A percentile compares a stretch with the other conserved stretches of the same genome.
These are phyloP conservation scores for Nasonia longicornis DNA, from an alignment of 1,140 invertebrate genomes.

Conservation along the genomic window DNA sequence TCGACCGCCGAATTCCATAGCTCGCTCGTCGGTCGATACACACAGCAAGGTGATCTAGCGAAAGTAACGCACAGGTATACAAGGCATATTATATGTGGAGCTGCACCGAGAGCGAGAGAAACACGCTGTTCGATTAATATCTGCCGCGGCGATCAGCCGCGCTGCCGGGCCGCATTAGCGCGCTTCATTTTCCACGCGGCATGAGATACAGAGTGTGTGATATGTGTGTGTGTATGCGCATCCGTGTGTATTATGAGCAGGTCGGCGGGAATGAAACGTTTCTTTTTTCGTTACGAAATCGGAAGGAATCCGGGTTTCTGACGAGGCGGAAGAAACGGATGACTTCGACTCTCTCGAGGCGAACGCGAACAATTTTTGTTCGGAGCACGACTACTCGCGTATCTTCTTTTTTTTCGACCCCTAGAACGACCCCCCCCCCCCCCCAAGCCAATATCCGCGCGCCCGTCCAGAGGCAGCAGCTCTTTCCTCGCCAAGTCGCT, in stretches of 20 bases:
- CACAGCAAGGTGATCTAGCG: conserved; percentile 31
- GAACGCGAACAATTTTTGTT: too few relatives aligned
- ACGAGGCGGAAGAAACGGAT: neutral
- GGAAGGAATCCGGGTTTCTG: neutral
- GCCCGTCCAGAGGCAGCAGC: too few relatives aligned
- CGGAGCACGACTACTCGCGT: too few relatives aligned
- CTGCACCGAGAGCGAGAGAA: neutral
- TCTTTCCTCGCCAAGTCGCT: too few relatives aligned
- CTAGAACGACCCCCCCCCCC: too few relatives aligned
- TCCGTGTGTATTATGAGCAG: neutral
- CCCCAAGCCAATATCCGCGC: too few relatives aligned
- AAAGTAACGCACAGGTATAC: conserved; percentile 3
- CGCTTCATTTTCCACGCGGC: conserved; percentile 37
- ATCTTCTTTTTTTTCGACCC: too few relatives aligned
- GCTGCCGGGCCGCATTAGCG: conserved; percentile 29
- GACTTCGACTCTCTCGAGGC: too few relatives aligned
- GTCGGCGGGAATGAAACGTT: neutral
- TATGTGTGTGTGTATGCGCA: neutral
- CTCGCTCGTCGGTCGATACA: neutral
- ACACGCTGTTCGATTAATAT: conserved; percentile 29
- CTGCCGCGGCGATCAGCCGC: neutral
- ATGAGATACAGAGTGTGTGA: neutral
- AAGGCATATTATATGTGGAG: neutral
- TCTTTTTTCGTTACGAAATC: neutral
- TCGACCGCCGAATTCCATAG: conserved; percentile 11